Evolutionary conservation across 2,113 vertebrate species (phyloP).

Genomic region (Synchiropus splendidus): DNA sequence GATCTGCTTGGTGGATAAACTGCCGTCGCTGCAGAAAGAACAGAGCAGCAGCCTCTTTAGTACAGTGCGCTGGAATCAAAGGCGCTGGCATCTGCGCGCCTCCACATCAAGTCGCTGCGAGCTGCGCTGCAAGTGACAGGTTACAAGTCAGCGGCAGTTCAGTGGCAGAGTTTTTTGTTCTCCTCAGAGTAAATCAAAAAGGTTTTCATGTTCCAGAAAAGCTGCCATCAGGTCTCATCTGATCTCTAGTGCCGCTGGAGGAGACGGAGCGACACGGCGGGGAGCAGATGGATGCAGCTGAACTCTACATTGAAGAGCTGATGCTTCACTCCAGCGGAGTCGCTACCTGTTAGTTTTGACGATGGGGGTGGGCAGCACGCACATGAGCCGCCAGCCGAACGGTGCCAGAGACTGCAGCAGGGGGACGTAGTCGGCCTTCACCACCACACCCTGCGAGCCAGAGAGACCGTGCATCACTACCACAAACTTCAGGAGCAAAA

Average conservation of each 20-base stretch:
- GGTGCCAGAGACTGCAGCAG: conserved; percentile 85
- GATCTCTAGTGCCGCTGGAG: too few species aligned
- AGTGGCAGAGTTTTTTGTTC: conserved; percentile 13
- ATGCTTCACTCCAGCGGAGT: neutral
- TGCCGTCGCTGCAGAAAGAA: conserved; percentile 78
- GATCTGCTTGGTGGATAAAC: conserved; percentile 92
- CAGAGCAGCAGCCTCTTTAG: conserved; percentile 17
- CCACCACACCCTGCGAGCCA: conserved; percentile 75
- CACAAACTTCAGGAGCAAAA: neutral
- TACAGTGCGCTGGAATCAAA: conserved; percentile 12
- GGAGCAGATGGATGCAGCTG: neutral
- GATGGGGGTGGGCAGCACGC: conserved; percentile 87
- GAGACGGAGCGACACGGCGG: too few species aligned
- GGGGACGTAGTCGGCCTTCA: conserved; percentile 88
- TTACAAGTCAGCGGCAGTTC: conserved; percentile 25
- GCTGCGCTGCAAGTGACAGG: conserved; percentile 26
- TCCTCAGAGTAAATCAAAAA: conserved; percentile 26
- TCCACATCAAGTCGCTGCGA: conserved; percentile 12
- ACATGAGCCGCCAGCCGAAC: conserved; percentile 91
- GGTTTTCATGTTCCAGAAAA: conserved; percentile 26
- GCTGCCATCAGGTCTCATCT: neutral
- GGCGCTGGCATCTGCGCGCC: conserved; percentile 4
- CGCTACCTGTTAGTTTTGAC: conserved; percentile 89
- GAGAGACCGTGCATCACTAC: neutral
- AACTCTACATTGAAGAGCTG: too few species aligned